Conservation (phyloP, 2,888 invertebrate genomes). For the Acanthococcus lagerstroemiae region DNA sequence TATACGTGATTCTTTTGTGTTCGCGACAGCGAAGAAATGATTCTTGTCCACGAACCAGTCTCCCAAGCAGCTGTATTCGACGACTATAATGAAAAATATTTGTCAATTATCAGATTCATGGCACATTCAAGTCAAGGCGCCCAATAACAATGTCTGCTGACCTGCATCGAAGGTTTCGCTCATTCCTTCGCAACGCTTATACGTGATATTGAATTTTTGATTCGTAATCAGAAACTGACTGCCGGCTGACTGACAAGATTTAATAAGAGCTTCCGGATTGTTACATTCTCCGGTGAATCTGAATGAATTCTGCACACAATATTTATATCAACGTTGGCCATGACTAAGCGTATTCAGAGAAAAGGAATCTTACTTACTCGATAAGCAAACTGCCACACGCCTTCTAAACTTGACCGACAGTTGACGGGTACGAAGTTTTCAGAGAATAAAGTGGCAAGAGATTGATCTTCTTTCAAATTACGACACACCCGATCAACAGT, state of each 20-base stretch:
- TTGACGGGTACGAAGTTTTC: slow-evolving; percentile 84
- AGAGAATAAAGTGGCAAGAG: slow-evolving; percentile 73
- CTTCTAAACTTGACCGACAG: slow-evolving; percentile 84
- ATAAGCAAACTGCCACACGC: slow-evolving; percentile 92
- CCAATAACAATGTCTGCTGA: slow-evolving; percentile 39
- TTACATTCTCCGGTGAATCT: slow-evolving; percentile 87
- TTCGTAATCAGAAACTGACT: slow-evolving; percentile 92
- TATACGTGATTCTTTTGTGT: slow-evolving; percentile 88
- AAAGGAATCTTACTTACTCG: slow-evolving; percentile 46
- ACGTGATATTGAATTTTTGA: slow-evolving; percentile 92
- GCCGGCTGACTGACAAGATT: slow-evolving; percentile 90
- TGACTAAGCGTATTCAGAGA: not conserved
- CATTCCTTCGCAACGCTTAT: slow-evolving; percentile 81
- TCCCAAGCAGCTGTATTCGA: slow-evolving; percentile 85
- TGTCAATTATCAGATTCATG: not conserved
- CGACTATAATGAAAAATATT: slow-evolving; percentile 45
- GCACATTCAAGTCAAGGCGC: not conserved
- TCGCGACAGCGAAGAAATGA: slow-evolving; percentile 94
- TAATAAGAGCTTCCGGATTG: slow-evolving; percentile 76
- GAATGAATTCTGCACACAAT: slow-evolving; percentile 56
- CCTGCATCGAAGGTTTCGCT: slow-evolving; percentile 77
- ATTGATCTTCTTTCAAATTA: slow-evolving; percentile 61
- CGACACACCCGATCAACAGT: slow-evolving; percentile 66
- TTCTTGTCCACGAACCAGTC: slow-evolving; percentile 95
- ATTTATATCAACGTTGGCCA: too few relatives aligned